Conservation (phyloP, 2,888 invertebrate species). For the Silvanus unidentatus region DNA sequence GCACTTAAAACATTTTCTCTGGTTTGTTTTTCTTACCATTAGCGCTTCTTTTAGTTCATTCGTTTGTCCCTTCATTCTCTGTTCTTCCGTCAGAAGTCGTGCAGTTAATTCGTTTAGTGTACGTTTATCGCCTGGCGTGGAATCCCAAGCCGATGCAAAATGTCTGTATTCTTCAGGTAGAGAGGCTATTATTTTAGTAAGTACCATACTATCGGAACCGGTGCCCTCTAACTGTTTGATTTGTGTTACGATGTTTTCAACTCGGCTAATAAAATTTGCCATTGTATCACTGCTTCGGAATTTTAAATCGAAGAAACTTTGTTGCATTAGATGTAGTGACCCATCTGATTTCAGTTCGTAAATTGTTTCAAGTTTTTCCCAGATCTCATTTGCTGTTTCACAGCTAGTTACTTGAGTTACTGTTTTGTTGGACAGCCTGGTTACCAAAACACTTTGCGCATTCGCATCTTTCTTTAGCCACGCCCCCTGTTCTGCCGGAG, state of each 20-base stretch:
- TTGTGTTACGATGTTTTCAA: slow-evolving; percentile 4
- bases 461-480: slow-evolving; percentile 21
- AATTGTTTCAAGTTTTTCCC: slow-evolving; percentile 26
- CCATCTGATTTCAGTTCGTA: slow-evolving; percentile 36
- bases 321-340: slow-evolving; percentile 33
- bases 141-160: slow-evolving; percentile 34
- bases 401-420: slow-evolving; percentile 26
- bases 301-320: slow-evolving; percentile 31
- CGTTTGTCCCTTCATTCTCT: slow-evolving; percentile 14
- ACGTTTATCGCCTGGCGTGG: slow-evolving; percentile 17
- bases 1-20: slow-evolving; percentile 20
- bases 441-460: slow-evolving; percentile 27
- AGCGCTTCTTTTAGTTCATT: slow-evolving; percentile 8
- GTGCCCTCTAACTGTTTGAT: slow-evolving; percentile 27
- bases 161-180: slow-evolving; percentile 33
- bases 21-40: neutral
- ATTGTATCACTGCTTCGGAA: slow-evolving; percentile 22
- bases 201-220: slow-evolving; percentile 27
- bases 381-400: slow-evolving; percentile 28
- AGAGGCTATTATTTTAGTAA: slow-evolving; percentile 33
- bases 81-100: slow-evolving; percentile 23
- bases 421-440: slow-evolving; percentile 19
- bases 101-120: slow-evolving; percentile 11
- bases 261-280: slow-evolving; percentile 26
- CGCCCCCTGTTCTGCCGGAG: neutral